Percentiles rank a stretch among this genome's conserved stretches.
Evolutionary conservation across 2,113 vertebrate genomes (phyloP).

Genomic region (Lampris megalopsis): DNA sequence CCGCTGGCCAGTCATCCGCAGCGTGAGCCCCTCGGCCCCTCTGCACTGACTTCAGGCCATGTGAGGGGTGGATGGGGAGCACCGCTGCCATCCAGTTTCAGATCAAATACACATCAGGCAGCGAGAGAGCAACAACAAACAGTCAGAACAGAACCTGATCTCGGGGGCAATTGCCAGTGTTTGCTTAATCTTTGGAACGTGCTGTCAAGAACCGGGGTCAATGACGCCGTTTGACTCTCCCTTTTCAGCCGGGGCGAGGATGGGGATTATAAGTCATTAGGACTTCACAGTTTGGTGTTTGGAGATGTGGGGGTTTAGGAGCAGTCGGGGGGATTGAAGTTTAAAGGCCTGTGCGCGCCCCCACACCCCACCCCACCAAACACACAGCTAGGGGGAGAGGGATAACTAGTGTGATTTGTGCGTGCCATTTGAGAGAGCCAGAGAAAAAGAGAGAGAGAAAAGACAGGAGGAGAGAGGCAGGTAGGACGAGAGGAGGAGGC

Average conservation of each 20-base stretch:
- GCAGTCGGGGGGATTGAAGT: not conserved
- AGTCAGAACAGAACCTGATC: conserved; percentile 80
- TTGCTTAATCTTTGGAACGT: conserved; percentile 76
- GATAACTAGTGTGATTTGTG: not conserved
- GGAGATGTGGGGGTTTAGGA: conserved; percentile 28
- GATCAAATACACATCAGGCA: conserved; percentile 69
- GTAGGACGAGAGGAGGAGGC: no score
- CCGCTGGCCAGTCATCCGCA: conserved; percentile 9
- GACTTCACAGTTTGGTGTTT: conserved; percentile 69
- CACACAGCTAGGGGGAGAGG: not conserved
- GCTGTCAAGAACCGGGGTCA: conserved; percentile 71
- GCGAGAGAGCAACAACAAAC: conserved; percentile 63
- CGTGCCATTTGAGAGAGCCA: not conserved
- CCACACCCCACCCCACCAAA: conserved; percentile 1
- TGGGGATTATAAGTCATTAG: conserved; percentile 75
- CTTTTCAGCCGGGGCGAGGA: conserved; percentile 50
- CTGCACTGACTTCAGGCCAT: conserved; percentile 37
- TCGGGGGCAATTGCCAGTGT: conserved; percentile 73
- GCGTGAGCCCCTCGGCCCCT: conserved; percentile 28
- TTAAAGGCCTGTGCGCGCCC: conserved; percentile 1
- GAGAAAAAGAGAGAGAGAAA: not conserved
- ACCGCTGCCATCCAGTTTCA: conserved; percentile 55
- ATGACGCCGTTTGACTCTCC: conserved; percentile 62
- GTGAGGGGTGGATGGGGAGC: conserved; percentile 62
- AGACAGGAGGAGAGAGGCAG: not conserved